Base-by-base conservation (phyloP, 2,113 vertebrate genomes). In the Paracanthobrama guichenoti region DNA sequence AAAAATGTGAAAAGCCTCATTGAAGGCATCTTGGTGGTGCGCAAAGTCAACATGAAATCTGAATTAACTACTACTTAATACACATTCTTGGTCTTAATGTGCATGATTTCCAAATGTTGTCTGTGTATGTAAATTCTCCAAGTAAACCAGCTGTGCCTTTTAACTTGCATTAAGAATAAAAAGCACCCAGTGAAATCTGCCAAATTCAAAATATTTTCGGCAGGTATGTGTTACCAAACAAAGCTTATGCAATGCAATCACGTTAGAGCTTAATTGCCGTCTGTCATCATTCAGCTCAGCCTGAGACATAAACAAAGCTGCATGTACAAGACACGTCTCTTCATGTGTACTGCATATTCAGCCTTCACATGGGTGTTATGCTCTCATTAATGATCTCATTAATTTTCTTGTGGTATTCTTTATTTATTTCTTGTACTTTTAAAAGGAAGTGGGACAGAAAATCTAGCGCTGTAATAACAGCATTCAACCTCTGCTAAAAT, bases 261-360 rank as follows among this genome's bases (percentile, higher is more conserved):
- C 42, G 24, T 46, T 46, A 46, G 11, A 72, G 11, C 69, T 24
- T 44, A 72, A 46, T 24, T 46, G 39, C 22, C 39, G 24, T 24
- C 69, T 46, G 3, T 72, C 69, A 72, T 72, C n/a, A n/a, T 46
- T 72, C 69, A 72, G 39, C 39, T 44, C 39, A 44, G 22, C 69
- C 39, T 72, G 69, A 72, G 42, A 46, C 12, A 46, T 24, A 72
- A 72, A 72, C 69, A 72, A 46, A 46, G 22, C 39, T 72, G 69
- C 39, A 42, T 71, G 20, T 71, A 35, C 67, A 44, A 72, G 42
- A 72, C 39, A 71, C 44, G n/a, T 71, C 39, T 44, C 67, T 44
- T 71, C 4, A 13, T 72, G 69, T 46, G 18, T 39, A 22, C 53
- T 55, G 6, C 20, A 39, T 69, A 39, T 69, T 69, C 31, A 39